phyloP scores from a whole-genome alignment of 2,113 vertebrate genomes.

The Chaenogobius annularis region DNA sequence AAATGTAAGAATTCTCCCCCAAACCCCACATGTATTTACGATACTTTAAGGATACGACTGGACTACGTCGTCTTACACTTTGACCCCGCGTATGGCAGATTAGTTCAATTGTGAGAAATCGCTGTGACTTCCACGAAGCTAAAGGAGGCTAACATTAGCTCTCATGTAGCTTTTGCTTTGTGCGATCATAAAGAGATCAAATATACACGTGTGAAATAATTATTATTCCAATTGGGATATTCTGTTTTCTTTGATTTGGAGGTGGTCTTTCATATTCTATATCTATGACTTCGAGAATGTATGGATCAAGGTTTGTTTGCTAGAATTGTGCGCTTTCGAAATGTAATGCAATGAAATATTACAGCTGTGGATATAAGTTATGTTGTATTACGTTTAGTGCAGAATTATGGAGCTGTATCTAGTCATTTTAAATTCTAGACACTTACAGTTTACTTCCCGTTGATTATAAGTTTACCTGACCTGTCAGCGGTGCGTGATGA shows the following conservation, averaged over 20 bases:
- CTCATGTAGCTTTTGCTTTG: neutral
- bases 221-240: neutral
- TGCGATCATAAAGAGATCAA: neutral
- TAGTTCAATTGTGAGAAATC: neutral
- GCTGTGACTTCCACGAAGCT: slow-evolving; percentile 12
- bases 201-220: neutral
- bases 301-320: neutral
- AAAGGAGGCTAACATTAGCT: slow-evolving; percentile 21
- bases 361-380: neutral
- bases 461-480: slow-evolving; percentile 20
- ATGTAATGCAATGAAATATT: neutral
- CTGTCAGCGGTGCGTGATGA: slow-evolving; percentile 9
- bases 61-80: neutral
- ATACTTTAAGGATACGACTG: neutral
- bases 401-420: neutral
- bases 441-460: neutral
- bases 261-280: too few species aligned
- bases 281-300: neutral
- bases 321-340: neutral
- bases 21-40: neutral
- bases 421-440: neutral
- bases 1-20: slow-evolving; percentile 43
- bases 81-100: neutral
- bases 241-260: neutral
- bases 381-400: neutral